Evolutionary conservation across 2,113 vertebrate species (phyloP).

Genomic region (Prolemur simus): DNA sequence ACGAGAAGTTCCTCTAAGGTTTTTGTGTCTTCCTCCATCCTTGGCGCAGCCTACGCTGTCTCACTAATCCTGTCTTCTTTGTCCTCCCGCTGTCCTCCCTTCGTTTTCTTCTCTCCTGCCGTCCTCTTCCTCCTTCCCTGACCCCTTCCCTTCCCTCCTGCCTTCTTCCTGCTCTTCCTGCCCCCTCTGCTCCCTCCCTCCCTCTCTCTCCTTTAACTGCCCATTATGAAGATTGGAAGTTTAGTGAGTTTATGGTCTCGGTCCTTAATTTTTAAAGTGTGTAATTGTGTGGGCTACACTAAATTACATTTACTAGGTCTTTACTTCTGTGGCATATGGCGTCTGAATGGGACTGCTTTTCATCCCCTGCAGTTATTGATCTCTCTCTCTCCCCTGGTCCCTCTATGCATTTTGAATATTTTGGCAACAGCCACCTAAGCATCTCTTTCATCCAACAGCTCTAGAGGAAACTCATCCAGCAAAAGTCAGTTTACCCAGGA

Average conservation of each 20-base stretch:
- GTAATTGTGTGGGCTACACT: conserved; percentile 54
- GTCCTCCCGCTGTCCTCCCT: fast-evolving
- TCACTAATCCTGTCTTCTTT: background rate
- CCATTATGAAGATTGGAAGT: conserved; percentile 53
- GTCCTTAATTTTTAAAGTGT: conserved; percentile 73
- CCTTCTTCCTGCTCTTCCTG: background rate
- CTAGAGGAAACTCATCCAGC: background rate
- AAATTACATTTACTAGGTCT: conserved; percentile 63
- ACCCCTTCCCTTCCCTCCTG: no score
- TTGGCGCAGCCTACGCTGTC: fast-evolving
- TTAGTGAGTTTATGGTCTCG: conserved; percentile 61
- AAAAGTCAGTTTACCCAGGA: background rate
- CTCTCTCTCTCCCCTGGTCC: background rate
- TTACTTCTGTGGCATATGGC: conserved; percentile 61
- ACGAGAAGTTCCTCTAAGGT: background rate
- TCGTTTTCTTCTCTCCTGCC: background rate
- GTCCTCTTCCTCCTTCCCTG: background rate
- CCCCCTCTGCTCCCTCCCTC: background rate
- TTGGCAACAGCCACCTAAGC: background rate
- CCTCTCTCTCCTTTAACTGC: background rate
- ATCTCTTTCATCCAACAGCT: background rate
- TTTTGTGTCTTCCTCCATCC: background rate
- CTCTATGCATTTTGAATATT: conserved; percentile 3
- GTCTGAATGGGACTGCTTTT: conserved; percentile 8
- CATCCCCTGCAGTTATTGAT: background rate